Conservation (phyloP, 2,113 vertebrate genomes). For the Mungos mungo region DNA sequence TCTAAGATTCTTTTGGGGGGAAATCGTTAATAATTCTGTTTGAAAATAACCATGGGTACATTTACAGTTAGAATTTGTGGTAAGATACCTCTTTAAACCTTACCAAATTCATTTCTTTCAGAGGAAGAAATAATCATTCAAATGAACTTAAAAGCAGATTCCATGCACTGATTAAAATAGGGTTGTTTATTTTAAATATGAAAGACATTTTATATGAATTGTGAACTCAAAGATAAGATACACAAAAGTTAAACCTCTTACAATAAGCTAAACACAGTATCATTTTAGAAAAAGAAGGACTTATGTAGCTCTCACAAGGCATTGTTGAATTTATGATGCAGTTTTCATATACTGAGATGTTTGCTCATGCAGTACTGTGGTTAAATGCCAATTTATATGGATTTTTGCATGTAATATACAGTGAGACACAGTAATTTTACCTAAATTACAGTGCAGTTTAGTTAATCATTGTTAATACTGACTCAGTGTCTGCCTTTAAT, state of each 20-base stretch:
- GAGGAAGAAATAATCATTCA: slow-evolving; percentile 69
- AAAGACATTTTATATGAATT: slow-evolving; percentile 72
- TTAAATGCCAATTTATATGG: slow-evolving; percentile 77
- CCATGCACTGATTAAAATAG: slow-evolving; percentile 85
- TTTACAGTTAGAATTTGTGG: slow-evolving; percentile 76
- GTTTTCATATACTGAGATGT: slow-evolving; percentile 79
- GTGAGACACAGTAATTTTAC: slow-evolving; percentile 86
- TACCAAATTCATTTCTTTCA: slow-evolving; percentile 76
- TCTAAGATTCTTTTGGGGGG: slow-evolving; percentile 80
- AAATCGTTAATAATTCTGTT: slow-evolving; percentile 76
- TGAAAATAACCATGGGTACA: slow-evolving; percentile 79
- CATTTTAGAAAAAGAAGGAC: slow-evolving; percentile 79
- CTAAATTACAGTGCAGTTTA: slow-evolving; percentile 84
- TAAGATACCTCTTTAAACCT: slow-evolving; percentile 83
- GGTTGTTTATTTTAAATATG: slow-evolving; percentile 80
- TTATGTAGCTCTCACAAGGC: slow-evolving; percentile 76
- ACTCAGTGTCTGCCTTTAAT: slow-evolving; percentile 81
- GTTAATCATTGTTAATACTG: slow-evolving; percentile 82
- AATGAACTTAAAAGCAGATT: slow-evolving; percentile 78
- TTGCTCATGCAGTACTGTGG: slow-evolving; percentile 77
- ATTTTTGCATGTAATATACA: slow-evolving; percentile 80
- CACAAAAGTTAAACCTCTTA: slow-evolving; percentile 83
- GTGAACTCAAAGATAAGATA: slow-evolving; percentile 77
- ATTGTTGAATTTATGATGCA: slow-evolving; percentile 79
- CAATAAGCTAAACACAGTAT: slow-evolving; percentile 85